A percentile compares a stretch with the other conserved stretches of the same genome.
phyloP scores from a whole-genome alignment of 1,140 invertebrate species.

The Nymphalis io region DNA sequence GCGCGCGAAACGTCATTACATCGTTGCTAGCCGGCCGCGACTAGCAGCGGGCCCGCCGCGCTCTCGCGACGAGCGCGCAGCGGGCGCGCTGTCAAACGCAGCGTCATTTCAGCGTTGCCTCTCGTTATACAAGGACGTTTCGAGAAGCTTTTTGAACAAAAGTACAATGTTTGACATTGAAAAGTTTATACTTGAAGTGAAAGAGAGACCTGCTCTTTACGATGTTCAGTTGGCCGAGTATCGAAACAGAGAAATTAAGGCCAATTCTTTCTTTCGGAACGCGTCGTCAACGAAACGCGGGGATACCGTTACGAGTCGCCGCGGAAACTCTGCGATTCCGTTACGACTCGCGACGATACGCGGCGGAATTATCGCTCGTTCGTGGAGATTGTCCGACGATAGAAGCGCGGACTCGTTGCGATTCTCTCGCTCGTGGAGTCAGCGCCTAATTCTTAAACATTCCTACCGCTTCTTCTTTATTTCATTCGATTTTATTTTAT shows the following conservation, averaged over 20 bases:
- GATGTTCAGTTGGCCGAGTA: constrained; percentile 6
- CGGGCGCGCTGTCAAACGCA: constrained; percentile 35
- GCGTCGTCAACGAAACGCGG: neutral
- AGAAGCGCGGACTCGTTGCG: constrained; percentile 19
- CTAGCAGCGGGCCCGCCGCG: constrained; percentile 15
- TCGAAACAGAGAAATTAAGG: constrained; percentile 1
- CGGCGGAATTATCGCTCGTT: constrained; percentile 27
- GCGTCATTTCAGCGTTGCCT: constrained; percentile 32
- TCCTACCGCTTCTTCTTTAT: too few relatives aligned
- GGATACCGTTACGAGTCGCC: constrained; percentile 14
- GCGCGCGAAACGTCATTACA: constrained; percentile 30
- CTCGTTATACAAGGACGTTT: constrained; percentile 18
- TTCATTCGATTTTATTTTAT: too few relatives aligned
- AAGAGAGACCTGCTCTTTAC: constrained; percentile 1
- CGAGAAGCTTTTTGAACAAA: constrained; percentile 18
- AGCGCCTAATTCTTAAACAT: too few relatives aligned
- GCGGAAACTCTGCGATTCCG: constrained; percentile 28
- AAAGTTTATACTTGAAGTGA: constrained; percentile 10
- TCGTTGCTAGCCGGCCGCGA: constrained; percentile 22
- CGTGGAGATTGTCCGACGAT: constrained; percentile 27
- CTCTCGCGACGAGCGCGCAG: constrained; percentile 15
- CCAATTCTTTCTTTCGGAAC: constrained; percentile 15
- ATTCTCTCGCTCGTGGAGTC: too few relatives aligned
- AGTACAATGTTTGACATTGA: constrained; percentile 22
- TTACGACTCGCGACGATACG: constrained; percentile 28